A percentile compares a stretch with the other conserved stretches of the same genome.
phyloP scores from a whole-genome alignment of 2,113 vertebrate genomes.

The Phrynocephalus versicolor region DNA sequence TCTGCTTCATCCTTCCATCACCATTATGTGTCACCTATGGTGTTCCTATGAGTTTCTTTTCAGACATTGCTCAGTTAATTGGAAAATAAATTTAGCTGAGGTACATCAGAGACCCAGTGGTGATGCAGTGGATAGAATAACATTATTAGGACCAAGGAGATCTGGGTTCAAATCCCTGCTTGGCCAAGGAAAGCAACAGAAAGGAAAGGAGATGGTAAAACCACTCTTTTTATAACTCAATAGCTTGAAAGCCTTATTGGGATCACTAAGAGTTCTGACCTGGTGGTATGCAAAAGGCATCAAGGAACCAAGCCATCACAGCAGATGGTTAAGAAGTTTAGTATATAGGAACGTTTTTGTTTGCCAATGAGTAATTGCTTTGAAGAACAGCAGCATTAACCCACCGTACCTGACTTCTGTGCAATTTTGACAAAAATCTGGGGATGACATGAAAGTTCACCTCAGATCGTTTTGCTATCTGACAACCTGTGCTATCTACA shows the following conservation, averaged over 20 bases:
- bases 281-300: background rate
- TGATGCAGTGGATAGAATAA: no score
- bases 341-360: background rate
- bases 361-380: conserved; percentile 2
- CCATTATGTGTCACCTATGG: background rate
- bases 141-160: no score
- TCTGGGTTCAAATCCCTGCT: no score
- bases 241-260: no score
- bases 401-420: conserved; percentile 18
- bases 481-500: conserved; percentile 39
- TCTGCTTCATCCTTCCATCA: no score
- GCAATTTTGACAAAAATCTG: conserved; percentile 33
- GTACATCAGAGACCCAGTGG: no score
- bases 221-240: no score
- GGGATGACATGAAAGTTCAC: conserved; percentile 23
- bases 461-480: conserved; percentile 26
- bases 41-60: conserved; percentile 23
- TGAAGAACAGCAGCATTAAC: background rate
- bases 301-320: conserved; percentile 35
- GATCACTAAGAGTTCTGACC: no score
- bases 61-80: background rate
- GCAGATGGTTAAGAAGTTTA: conserved; percentile 14
- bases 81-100: background rate
- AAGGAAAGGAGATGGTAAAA: no score
- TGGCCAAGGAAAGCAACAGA: no score